These are phyloP conservation scores for Saxidomus purpurata DNA, from an alignment of 1,140 invertebrate species.

Conservation along the genomic window DNA sequence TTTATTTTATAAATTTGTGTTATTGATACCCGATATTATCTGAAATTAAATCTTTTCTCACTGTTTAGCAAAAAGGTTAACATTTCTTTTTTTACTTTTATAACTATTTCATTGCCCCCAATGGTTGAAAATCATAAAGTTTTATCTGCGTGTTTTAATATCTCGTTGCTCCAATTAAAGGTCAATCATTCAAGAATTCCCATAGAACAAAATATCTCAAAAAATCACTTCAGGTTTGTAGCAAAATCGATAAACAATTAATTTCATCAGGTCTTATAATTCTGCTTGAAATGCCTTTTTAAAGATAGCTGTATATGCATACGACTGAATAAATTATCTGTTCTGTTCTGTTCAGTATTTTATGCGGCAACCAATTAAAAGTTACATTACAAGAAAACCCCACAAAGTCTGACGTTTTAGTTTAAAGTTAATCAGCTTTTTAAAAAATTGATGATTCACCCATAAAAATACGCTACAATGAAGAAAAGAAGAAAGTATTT, in stretches of 20 bases:
- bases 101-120: not conserved
- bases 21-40: constrained; percentile 2
- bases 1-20: not conserved
- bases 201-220: not conserved
- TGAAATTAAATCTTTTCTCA: constrained; percentile 42
- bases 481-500: not conserved
- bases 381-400: too few relatives aligned
- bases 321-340: too few relatives aligned
- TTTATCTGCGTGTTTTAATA: not conserved
- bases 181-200: not conserved
- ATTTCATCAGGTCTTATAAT: constrained; percentile 1
- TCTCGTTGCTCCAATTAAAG: not conserved
- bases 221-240: not conserved
- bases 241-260: not conserved
- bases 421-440: too few relatives aligned
- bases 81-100: not conserved
- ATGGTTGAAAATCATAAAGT: not conserved
- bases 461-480: not conserved
- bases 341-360: too few relatives aligned
- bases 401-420: too few relatives aligned
- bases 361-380: too few relatives aligned
- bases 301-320: too few relatives aligned
- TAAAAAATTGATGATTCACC: not conserved
- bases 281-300: not conserved
- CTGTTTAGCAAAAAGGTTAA: constrained; percentile 28